Evolutionary conservation across 2,888 invertebrate genomes (phyloP).

Genomic region (Tribolium freemani): DNA sequence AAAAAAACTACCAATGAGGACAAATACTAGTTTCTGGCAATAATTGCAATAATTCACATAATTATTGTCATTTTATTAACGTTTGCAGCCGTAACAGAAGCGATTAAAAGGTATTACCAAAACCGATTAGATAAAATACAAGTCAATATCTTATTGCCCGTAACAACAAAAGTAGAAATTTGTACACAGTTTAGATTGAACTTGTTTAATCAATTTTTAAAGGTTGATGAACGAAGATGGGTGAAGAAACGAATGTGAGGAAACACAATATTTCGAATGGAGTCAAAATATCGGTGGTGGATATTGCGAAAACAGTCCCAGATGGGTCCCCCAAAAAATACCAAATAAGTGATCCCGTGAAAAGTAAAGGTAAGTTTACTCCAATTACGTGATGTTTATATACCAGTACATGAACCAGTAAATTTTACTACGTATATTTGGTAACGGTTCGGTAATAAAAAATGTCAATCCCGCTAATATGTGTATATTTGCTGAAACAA

Average conservation of each 20-base stretch:
- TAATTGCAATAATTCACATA: no score
- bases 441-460: no score
- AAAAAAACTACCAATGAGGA: not conserved
- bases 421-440: no score
- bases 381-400: not conserved
- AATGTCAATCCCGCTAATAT: no score
- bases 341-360: not conserved
- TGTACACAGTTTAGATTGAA: not conserved
- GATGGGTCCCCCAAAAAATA: not conserved
- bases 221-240: not conserved
- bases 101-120: not conserved
- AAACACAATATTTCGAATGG: slow-evolving; percentile 2
- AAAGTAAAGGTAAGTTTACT: slow-evolving; percentile 2
- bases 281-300: slow-evolving; percentile 14
- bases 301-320: not conserved
- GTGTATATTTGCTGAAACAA: no score
- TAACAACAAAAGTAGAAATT: not conserved
- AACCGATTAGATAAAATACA: not conserved
- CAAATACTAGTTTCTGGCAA: no score
- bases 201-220: not conserved
- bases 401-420: no score
- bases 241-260: not conserved
- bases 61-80: no score
- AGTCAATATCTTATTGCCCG: not conserved
- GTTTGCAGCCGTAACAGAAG: not conserved